Evolutionary conservation across 2,888 invertebrate genomes (phyloP), one percentile per base, ranked within the genome.

Genomic region (Aporophyla nigra): DNA sequence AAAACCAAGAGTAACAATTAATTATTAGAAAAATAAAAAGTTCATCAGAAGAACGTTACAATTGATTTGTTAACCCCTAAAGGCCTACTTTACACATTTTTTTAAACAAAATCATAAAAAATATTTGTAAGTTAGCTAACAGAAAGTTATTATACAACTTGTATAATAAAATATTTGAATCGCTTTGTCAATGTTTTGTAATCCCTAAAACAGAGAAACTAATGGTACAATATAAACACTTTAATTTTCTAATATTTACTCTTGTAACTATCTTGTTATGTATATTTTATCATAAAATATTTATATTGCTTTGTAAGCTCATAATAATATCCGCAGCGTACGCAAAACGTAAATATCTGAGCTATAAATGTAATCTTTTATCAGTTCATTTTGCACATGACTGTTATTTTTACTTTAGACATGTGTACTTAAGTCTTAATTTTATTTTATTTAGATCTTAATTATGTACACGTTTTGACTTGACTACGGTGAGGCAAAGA

Each of bases 201-300:
- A 40, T 49, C 21, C 24, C 9, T 49, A 9, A 56, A 49, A 40
- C 1, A 7, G 5, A 49, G 2, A 58, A 59, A 33, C 9, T 24
- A 16, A 2, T 12, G 16, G 33, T 24, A 33, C 16, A 59, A 78
- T 24, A 21, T 21, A 16, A 14, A 9, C 1, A 33, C 1, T 19
- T 54, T 58, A 40, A 4, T 75, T 67, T 76, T 56, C 27, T 19
- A n/a, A 16, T 49, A 58, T 49, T 27, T 7, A 56, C 21, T 43
- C 2, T 27, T 14, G 10, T 9, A 49, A 51, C 19, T 21, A 21
- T 69, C 14, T 54, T 40, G 10, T 1, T 46, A n/a, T 19, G 1
- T 76, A n/a, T 33, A 24, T 46, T 78, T 49, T 71, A 79, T 56
- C 27, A 53, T 19, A 80, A 56, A 80, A 5, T 80, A 80, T 71